Percentiles rank a stretch among this genome's conserved stretches.
Evolutionary conservation across 2,888 invertebrate species (phyloP).

Genomic region (Beris chalybata): DNA sequence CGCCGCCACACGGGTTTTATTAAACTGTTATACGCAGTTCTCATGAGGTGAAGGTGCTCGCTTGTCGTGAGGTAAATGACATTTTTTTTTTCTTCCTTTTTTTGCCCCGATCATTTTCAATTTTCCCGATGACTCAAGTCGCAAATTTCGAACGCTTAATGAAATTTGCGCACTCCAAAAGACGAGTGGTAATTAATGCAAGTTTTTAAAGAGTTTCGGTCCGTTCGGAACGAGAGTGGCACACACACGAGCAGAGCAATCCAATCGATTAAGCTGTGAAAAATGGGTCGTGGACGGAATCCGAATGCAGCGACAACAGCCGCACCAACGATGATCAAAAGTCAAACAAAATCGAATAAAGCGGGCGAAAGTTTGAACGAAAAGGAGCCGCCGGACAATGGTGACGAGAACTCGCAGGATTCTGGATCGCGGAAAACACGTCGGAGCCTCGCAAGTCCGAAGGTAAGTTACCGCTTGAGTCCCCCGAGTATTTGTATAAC

Average conservation of each 20-base stretch:
- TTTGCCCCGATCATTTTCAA: not conserved
- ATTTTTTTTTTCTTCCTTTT: not conserved
- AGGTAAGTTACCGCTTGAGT: conserved; percentile 14
- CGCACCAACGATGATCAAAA: not conserved
- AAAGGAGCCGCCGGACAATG: conserved; percentile 13
- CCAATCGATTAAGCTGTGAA: not conserved
- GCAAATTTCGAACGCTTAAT: not conserved
- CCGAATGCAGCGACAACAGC: not conserved
- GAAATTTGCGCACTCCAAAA: too few relatives aligned
- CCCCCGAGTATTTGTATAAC: conserved; percentile 17
- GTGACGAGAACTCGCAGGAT: conserved; percentile 24
- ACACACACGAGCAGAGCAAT: too few relatives aligned
- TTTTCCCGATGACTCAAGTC: not conserved
- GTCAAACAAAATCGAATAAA: too few relatives aligned
- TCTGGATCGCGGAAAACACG: conserved; percentile 16
- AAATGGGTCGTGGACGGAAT: conserved; percentile 27
- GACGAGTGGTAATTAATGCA: too few relatives aligned
- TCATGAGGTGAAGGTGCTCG: conserved; percentile 20
- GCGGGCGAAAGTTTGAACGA: not conserved
- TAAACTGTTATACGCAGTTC: conserved; percentile 23
- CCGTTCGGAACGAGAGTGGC: not conserved
- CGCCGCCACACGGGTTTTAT: not conserved
- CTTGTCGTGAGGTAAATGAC: conserved; percentile 13
- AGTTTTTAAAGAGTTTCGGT: not conserved
- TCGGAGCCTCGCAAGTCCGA: conserved; percentile 9